phyloP scores from a whole-genome alignment of 2,888 invertebrate species.

The Ennomos erosarius region DNA sequence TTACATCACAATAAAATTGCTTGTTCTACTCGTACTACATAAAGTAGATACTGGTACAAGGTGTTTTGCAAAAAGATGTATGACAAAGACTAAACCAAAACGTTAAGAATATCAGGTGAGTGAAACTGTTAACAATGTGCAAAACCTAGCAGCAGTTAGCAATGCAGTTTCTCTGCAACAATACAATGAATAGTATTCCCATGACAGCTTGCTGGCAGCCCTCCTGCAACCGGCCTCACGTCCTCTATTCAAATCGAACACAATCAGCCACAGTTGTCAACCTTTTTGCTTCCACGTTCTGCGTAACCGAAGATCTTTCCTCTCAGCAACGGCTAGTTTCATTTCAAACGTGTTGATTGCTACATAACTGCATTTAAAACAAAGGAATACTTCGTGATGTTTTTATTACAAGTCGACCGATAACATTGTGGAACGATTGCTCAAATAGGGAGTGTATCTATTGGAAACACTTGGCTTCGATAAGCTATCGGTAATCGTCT shows the following conservation, averaged over 20 bases:
- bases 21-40: conserved; percentile 36
- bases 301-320: conserved; percentile 29
- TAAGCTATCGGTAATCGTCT: conserved; percentile 47
- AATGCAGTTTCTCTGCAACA: conserved; percentile 53
- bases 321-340: conserved; percentile 13
- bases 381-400: conserved; percentile 20
- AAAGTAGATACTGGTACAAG: conserved; percentile 27
- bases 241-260: conserved; percentile 38
- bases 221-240: conserved; percentile 50
- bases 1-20: conserved; percentile 50
- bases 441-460: conserved; percentile 41
- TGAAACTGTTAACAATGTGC: conserved; percentile 63
- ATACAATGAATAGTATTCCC: conserved; percentile 64
- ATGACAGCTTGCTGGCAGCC: conserved; percentile 49
- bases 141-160: conserved; percentile 66
- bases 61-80: conserved; percentile 29
- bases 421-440: conserved; percentile 46
- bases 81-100: conserved; percentile 32
- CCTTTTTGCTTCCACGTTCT: conserved; percentile 35
- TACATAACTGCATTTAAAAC: conserved; percentile 14
- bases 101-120: conserved; percentile 53
- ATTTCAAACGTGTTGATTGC: conserved; percentile 15
- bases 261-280: conserved; percentile 15
- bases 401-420: conserved; percentile 44
- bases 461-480: conserved; percentile 43